Percentiles rank a stretch among this genome's conserved stretches.
These are phyloP conservation scores for Malurus cyaneus DNA, from an alignment of 2,113 vertebrate genomes.

Conservation along the genomic window DNA sequence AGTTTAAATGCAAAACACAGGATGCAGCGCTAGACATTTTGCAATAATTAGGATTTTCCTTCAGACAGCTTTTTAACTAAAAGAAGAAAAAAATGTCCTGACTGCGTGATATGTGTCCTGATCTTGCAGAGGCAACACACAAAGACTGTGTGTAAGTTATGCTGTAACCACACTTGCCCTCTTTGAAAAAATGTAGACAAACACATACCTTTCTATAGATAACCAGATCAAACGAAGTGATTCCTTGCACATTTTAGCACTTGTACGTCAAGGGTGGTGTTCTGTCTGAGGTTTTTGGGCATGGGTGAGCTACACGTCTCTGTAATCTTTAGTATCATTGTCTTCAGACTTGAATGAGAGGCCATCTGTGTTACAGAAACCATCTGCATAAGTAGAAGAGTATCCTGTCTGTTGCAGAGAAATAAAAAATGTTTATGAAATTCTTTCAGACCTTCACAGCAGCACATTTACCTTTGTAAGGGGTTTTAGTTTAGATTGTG, in stretches of 20 bases:
- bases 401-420: background rate
- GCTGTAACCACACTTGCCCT: background rate
- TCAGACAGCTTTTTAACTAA: background rate
- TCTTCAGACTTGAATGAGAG: background rate
- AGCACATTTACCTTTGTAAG: background rate
- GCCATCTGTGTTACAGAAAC: background rate
- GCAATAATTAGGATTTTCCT: background rate
- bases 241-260: background rate
- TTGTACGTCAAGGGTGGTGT: background rate
- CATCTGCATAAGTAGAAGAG: background rate
- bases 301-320: background rate
- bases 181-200: background rate
- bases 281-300: background rate
- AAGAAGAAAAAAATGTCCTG: background rate
- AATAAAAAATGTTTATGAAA: background rate
- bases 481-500: background rate
- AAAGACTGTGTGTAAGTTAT: background rate
- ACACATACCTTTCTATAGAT: background rate
- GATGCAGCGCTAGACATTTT: background rate
- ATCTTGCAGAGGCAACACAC: background rate
- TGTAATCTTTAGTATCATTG: background rate
- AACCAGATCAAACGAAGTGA: background rate
- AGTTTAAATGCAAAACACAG: background rate
- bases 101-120: background rate
- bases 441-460: background rate